Base-by-base conservation (phyloP, 2,113 vertebrate genomes). In the Odontesthes bonariensis region DNA sequence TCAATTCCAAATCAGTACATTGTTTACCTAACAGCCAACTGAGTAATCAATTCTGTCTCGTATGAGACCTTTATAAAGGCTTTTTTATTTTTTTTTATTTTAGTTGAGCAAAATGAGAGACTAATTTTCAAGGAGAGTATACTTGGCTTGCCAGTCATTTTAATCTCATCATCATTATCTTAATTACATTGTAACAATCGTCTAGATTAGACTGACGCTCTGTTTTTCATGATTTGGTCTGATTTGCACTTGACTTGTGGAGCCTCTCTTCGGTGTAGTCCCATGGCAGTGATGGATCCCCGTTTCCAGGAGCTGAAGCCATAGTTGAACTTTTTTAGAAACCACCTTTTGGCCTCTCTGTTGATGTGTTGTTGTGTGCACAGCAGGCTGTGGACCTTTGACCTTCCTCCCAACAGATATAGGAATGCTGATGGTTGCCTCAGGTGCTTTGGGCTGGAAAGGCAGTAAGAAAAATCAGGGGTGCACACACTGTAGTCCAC, bases 1-100 rank as follows among this genome's bases (percentile, higher is more conserved):
- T 0, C 27, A 27, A 27, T 68, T 58, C 11, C 31, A 49, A 32
- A 85, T 90, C 83, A 63, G 84, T 87, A 61, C n/a, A 80, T 79
- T 55, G 83, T 83, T 82, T 81, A 42, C 47, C n/a, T 70, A 38
- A 68, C 13, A 52, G 57, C 66, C 59, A 38, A 59, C 46, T 35
- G 58, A 58, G 40, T 44, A 38, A 65, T 87, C 81, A 56, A 81
- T 90, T 73, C 23, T 57, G 35, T 67, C 51, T 27, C 62, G 20
- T 2, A 8, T 53, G 27, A 79, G 55, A 47, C 20, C 73, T 66
- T 85, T 85, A 74, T 53, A 68, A 78, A 44, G n/a, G 8, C 20
- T 55, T 75, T 73, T 27, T 27, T 27, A 2, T 27, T 27, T 27
- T 27, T 27, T 27, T 27, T 27, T 27, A 59, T 58, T 20, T 31